Evolutionary conservation across 2,888 invertebrate species (phyloP).

Genomic region (Girardia tigrina): DNA sequence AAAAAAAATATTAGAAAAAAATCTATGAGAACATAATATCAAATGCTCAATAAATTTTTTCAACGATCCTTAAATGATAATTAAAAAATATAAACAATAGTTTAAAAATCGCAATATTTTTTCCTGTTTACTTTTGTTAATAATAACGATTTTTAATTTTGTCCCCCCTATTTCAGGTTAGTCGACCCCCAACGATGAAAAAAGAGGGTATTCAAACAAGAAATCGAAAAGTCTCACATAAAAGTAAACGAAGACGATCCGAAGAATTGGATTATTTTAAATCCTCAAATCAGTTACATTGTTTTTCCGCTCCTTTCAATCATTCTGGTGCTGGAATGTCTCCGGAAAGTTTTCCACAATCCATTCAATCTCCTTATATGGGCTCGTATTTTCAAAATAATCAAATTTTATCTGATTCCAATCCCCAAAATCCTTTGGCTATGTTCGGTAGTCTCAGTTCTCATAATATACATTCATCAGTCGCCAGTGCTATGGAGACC

Average conservation of each 20-base stretch:
- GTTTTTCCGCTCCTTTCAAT: neutral
- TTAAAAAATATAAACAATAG: too few relatives aligned
- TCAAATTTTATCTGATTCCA: neutral
- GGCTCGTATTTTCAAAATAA: conserved; percentile 1
- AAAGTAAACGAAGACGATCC: conserved; percentile 33
- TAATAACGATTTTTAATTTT: too few relatives aligned
- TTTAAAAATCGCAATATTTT: too few relatives aligned
- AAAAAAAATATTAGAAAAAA: conserved; percentile 12
- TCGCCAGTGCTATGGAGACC: neutral
- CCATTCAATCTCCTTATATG: neutral
- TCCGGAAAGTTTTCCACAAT: conserved; percentile 10
- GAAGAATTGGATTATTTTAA: conserved; percentile 32
- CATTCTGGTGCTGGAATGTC: conserved; percentile 11
- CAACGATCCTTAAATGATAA: too few relatives aligned
- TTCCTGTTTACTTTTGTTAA: too few relatives aligned
- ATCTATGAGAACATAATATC: neutral
- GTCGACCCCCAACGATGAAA: conserved; percentile 77
- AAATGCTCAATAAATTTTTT: too few relatives aligned
- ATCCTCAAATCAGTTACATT: conserved; percentile 27
- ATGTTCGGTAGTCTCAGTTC: conserved; percentile 15
- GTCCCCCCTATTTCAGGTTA: conserved; percentile 58
- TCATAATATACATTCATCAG: conserved; percentile 12
- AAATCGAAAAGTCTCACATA: conserved; percentile 60
- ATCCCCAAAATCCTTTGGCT: conserved; percentile 2
- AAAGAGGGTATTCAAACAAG: conserved; percentile 90